Evolutionary conservation across 2,888 invertebrate genomes (phyloP).

Genomic region (Antitype chi): DNA sequence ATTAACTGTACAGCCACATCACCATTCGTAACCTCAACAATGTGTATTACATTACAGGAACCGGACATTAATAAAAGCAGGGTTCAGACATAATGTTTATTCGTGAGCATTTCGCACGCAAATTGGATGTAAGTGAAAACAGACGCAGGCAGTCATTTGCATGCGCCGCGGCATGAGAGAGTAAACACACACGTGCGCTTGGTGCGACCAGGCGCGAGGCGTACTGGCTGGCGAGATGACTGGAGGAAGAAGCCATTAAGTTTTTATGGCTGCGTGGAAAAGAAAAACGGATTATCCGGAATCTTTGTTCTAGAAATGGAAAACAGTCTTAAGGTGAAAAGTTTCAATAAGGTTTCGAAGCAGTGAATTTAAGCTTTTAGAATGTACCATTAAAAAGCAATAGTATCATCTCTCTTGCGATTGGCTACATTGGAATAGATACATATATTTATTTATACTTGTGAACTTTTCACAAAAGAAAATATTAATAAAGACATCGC

Average conservation of each 20-base stretch:
- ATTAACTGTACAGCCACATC: background rate
- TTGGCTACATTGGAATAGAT: background rate
- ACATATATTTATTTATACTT: background rate
- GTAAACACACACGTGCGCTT: slow-evolving; percentile 32
- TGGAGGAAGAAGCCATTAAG: background rate
- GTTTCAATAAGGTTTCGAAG: background rate
- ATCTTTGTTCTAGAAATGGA: background rate
- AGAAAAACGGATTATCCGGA: background rate
- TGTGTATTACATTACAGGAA: background rate
- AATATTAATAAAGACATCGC: slow-evolving; percentile 29
- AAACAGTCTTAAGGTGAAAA: background rate
- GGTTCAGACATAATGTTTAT: slow-evolving; percentile 56
- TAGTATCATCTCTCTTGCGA: background rate
- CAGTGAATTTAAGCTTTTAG: no score
- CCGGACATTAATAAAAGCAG: slow-evolving; percentile 35
- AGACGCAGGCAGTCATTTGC: slow-evolving; percentile 63
- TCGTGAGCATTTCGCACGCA: slow-evolving; percentile 52
- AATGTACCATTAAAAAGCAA: background rate
- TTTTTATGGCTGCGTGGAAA: background rate
- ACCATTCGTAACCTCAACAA: background rate
- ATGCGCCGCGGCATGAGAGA: slow-evolving; percentile 45
- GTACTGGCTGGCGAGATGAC: background rate
- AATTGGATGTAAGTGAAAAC: slow-evolving; percentile 66
- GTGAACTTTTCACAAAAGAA: background rate
- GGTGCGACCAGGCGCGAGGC: background rate